Base-by-base conservation (phyloP, 2,797 vertebrate species). In the Ctenochaetus hawaiiensis region DNA sequence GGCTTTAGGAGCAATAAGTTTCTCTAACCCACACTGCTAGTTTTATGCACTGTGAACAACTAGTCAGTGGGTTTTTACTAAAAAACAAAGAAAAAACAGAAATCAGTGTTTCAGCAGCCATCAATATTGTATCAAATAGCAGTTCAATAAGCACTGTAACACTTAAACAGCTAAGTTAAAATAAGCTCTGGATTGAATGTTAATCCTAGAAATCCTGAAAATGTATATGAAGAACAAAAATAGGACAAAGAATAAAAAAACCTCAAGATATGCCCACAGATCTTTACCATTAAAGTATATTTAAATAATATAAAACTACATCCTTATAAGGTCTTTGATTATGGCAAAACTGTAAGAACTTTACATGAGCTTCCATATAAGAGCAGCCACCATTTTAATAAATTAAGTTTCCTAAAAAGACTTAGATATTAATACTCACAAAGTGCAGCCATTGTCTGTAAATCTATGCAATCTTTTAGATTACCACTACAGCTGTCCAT, bases 1-100 rank as follows among this genome's bases (percentile, higher is more conserved):
- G 54, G 59, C 48, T 63, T 20, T 77, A 17, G 17, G 18, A 10
- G 63, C 37, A 49, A 45, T n/a, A 65, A 13, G 67, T 60, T 68
- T 73, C 51, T 23, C 48, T 60, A 75, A 56, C 37, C 44, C 22
- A 56, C 23, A 68, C 17, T 23, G 48, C 9, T 77, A 11, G 41
- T 39, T 76, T 70, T 60, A 63, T 48, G 23, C 16, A 57, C 23
- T 58, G 3, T 48, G 18, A 70, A 67, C 30, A 78, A 73, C 68
- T 23, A 37, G 11, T 26, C 9, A 61, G 23, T 12, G 48, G 2
- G 30, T 30, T 75, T 26, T 72, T n/a, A 81, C 86, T 92, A 84
- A 58, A 91, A 86, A 80, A 75, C 2, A 67, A 78, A 61, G 5
- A 66, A 26, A 59, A 22, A 63, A 49, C 39, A 39, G 39, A 39